Base-by-base conservation (phyloP, 2,797 vertebrate genomes). In the Kryptopterus vitreolus region DNA sequence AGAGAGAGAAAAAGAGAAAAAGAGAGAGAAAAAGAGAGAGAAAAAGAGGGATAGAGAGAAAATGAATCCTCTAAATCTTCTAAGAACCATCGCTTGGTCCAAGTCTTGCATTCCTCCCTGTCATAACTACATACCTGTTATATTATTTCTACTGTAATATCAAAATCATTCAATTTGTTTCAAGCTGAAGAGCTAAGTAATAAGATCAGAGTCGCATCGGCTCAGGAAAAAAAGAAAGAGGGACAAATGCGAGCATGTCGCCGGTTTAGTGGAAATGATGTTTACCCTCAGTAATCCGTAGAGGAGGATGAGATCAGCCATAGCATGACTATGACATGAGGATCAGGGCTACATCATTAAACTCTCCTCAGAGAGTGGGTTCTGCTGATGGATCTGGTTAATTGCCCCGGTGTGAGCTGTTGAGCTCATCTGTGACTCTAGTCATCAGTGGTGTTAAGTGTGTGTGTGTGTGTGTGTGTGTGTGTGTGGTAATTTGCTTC, bases 401-500 rank as follows among this genome's bases (percentile, higher is more conserved):
- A 73, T 74, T 38, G 22, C 7, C 11, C 70, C 70, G 29, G n/a
- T 63, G 78, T 43, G 78, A 50, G 33, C 48, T 55, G 70, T 31
- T 57, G 50, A 63, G 70, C 33, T 74, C 78, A 66, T 80, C 70
- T 74, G 33, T 80, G 62, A 48, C 55, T 74, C 62, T 35, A 24
- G 58, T 53, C 58, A 78, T 77, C 43, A 62, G 59, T 58, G 22
- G 77, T 68, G 61, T 81, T 59, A 16, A 20, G 15, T 59, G 18
- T 10, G 35, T 53, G 75, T 78, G 81, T 63, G 76, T 43, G 38
- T 70, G 77, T 53, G 75, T 82, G 74, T 75, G 4, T 22, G 18
- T 31, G 18, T 71, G 29, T 62, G 73, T 57, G 72, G 20, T 77
- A 69, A 83, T 84, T 84, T 82, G 78, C 65, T 76, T 72, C 71